Evolutionary conservation across 2,113 vertebrate genomes (phyloP).

Genomic region (Euleptes europaea): DNA sequence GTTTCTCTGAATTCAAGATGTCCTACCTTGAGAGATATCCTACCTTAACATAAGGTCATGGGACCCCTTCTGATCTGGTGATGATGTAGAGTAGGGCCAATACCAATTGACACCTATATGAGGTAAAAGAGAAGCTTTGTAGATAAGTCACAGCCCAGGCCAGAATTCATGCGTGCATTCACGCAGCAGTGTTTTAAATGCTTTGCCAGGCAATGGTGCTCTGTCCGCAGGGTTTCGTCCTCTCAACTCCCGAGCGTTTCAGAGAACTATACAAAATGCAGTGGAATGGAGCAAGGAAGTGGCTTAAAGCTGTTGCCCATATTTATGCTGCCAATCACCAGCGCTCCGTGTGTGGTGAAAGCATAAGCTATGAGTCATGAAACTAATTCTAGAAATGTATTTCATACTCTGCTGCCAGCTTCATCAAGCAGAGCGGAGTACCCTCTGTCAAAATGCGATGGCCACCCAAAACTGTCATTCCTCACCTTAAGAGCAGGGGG

Average conservation of each 20-base stretch:
- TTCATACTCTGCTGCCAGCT: conserved; percentile 8
- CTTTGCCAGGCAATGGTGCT: not conserved
- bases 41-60: too few relatives aligned
- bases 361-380: not conserved
- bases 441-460: conserved; percentile 8
- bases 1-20: too few relatives aligned
- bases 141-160: not conserved
- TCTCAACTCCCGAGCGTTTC: not conserved
- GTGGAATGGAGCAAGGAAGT: not conserved
- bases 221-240: not conserved
- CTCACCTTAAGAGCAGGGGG: not conserved
- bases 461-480: conserved; percentile 28
- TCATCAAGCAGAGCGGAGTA: conserved; percentile 33
- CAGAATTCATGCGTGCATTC: not conserved
- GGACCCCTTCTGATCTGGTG: too few relatives aligned
- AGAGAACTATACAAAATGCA: not conserved
- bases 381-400: conserved; percentile 32
- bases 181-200: not conserved
- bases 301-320: not conserved
- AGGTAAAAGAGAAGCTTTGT: not conserved
- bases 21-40: too few relatives aligned
- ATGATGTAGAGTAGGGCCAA: too few relatives aligned
- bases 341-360: not conserved
- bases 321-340: conserved; percentile 19
- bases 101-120: not conserved